Percentiles rank a stretch among this genome's conserved stretches.
Conservation (phyloP, 2,888 invertebrate genomes). For the Sesia bembeciformis region DNA sequence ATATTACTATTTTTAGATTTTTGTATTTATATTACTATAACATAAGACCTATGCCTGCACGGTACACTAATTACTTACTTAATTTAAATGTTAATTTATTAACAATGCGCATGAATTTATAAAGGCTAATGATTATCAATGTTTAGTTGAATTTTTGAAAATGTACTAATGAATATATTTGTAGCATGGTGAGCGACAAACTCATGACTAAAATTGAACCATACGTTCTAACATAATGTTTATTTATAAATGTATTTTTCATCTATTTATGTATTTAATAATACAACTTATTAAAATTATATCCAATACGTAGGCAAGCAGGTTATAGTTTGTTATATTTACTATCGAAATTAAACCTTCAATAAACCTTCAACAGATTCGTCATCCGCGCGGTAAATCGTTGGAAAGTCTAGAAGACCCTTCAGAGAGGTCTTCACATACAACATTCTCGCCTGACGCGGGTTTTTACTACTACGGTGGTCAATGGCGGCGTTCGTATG, state of each 20-base stretch:
- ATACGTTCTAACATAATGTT: no score
- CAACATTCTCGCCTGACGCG: constrained; percentile 76
- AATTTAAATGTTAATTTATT: constrained; percentile 9
- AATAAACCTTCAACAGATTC: constrained; percentile 71
- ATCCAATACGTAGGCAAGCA: no score
- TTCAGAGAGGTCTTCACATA: constrained; percentile 76
- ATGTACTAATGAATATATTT: background rate
- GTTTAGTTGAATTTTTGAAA: no score
- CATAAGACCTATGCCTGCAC: constrained; percentile 3
- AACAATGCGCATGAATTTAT: constrained; percentile 20
- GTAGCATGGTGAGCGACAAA: no score
- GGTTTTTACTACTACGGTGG: constrained; percentile 75
- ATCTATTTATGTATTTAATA: no score
- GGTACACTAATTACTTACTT: constrained; percentile 7
- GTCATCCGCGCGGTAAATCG: constrained; percentile 89
- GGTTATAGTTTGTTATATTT: no score
- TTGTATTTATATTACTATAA: background rate
- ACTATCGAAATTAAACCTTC: no score
- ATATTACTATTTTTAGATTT: background rate
- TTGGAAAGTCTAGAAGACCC: constrained; percentile 89
- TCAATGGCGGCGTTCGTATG: constrained; percentile 85
- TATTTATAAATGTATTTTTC: no score
- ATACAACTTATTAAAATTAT: no score
- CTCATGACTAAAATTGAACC: no score
- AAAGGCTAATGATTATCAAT: constrained; percentile 9